A percentile compares a stretch with the other conserved stretches of the same genome.
These are phyloP conservation scores for Leptocoma aspasia DNA, from an alignment of 2,113 vertebrate genomes.

Conservation along the genomic window DNA sequence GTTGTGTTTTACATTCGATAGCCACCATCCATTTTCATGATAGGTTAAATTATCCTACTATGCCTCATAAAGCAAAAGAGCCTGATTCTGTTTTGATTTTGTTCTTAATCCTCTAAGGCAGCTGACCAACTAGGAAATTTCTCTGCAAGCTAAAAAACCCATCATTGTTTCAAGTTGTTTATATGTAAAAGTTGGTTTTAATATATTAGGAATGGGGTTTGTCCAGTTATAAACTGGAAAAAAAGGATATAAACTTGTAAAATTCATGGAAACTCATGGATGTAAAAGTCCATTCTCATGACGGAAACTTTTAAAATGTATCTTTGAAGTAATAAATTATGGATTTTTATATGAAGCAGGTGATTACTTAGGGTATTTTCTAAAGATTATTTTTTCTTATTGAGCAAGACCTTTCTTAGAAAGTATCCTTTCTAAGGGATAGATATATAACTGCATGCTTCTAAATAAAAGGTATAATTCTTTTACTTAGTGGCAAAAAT, in stretches of 20 bases:
- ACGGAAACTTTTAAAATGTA: neutral
- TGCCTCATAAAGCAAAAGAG: neutral
- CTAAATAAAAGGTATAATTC: neutral
- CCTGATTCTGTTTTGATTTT: neutral
- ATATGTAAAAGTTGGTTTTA: neutral
- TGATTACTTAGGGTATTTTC: neutral
- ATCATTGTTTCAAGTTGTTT: neutral
- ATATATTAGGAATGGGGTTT: neutral
- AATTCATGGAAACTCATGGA: neutral
- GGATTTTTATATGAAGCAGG: neutral
- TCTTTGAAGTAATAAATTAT: neutral
- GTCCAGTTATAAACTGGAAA: neutral
- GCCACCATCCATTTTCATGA: neutral
- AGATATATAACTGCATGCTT: neutral
- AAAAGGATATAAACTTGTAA: neutral
- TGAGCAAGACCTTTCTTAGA: neutral
- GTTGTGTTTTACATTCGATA: neutral
- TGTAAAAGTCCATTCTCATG: neutral
- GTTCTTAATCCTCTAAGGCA: neutral
- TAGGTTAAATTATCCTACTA: neutral
- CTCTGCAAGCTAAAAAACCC: fast-evolving
- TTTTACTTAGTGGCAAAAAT: neutral
- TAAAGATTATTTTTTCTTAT: neutral
- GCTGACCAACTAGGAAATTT: neutral
- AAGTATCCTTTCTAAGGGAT: neutral